phyloP scores from a whole-genome alignment of 2,888 invertebrate genomes.

The Coleophora flavipennella region DNA sequence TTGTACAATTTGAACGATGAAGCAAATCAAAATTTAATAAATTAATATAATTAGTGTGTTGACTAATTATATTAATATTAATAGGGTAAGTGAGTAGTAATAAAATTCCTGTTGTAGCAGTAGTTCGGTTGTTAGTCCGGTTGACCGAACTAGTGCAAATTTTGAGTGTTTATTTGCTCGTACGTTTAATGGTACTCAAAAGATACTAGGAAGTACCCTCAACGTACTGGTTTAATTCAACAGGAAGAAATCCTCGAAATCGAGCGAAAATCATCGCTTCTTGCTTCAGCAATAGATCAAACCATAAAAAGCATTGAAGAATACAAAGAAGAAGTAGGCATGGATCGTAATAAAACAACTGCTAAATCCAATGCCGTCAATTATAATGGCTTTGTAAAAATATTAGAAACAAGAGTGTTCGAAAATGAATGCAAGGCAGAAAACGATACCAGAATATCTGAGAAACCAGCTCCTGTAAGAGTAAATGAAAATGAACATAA shows the following conservation, averaged over 20 bases:
- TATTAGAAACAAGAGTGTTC: constrained; percentile 6
- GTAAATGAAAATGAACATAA: too few species aligned
- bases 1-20: too few species aligned
- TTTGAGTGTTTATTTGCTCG: too few species aligned
- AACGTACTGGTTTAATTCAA: not conserved
- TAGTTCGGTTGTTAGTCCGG: too few species aligned
- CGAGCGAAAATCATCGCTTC: constrained; percentile 48
- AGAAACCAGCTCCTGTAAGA: too few species aligned
- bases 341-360: constrained; percentile 26
- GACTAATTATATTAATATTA: too few species aligned
- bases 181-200: too few species aligned
- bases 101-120: not conserved
- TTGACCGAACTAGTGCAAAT: too few species aligned
- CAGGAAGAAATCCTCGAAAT: constrained; percentile 62
- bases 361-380: constrained; percentile 1
- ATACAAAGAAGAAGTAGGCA: constrained; percentile 57
- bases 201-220: too few species aligned
- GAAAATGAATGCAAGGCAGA: not conserved
- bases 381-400: constrained; percentile 19
- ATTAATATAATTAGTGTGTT: too few species aligned
- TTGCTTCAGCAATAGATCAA: constrained; percentile 57
- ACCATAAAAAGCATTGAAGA: constrained; percentile 59
- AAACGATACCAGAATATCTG: not conserved
- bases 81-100: too few species aligned
- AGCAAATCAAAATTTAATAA: too few species aligned